Evolutionary conservation across 2,888 invertebrate species (phyloP).

Genomic region (Latrodectus hesperus): DNA sequence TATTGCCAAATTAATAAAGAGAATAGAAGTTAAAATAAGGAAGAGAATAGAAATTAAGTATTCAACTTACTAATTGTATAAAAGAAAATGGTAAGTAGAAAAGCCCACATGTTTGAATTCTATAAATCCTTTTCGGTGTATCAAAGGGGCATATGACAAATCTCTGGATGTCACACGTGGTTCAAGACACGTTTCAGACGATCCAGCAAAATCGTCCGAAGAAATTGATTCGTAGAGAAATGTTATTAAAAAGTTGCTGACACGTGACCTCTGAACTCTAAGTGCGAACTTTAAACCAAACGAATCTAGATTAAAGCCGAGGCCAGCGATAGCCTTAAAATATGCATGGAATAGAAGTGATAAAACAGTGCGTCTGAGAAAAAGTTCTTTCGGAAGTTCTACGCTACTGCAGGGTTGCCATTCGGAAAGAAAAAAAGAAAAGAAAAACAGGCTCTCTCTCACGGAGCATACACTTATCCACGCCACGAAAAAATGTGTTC

Average conservation of each 20-base stretch:
- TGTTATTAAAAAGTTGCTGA: conserved; percentile 21
- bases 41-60: no score
- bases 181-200: background rate
- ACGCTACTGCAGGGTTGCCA: conserved; percentile 39
- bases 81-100: no score
- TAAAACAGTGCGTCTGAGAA: conserved; percentile 10
- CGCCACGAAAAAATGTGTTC: no score
- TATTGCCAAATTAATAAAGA: no score
- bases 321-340: conserved; percentile 5
- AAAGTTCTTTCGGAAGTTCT: conserved; percentile 7
- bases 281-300: conserved; percentile 32
- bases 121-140: no score
- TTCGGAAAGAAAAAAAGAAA: conserved; percentile 15
- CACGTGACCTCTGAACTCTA: conserved; percentile 33
- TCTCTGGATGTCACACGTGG: background rate
- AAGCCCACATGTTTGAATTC: no score
- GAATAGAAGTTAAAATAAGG: no score
- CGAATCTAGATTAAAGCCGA: conserved; percentile 20
- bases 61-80: no score
- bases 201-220: background rate
- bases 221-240: background rate
- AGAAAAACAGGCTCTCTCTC: background rate
- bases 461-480: no score
- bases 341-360: background rate
- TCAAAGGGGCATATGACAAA: no score